Evolutionary conservation across 2,113 vertebrate species (phyloP), one percentile per base, ranked within the genome.

Genomic region (Cryptomyrus ogoouensis): DNA sequence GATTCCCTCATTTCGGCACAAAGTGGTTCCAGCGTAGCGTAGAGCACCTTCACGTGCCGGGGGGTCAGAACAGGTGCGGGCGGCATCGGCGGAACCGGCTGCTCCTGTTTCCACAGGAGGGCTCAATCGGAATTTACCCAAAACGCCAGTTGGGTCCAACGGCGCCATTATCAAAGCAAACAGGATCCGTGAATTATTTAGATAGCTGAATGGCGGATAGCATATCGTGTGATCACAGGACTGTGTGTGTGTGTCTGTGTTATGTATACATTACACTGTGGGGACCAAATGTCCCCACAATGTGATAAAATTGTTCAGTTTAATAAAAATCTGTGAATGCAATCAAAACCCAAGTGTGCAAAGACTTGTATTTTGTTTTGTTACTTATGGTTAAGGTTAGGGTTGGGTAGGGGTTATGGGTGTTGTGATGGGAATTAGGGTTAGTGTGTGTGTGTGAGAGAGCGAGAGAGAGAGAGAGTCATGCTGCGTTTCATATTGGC

Each of bases 401-500:
- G 62, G 62, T 9, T 70, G 62, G n/a, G 10, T 27, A 4, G 10
- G n/a, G 62, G n/a, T 31, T 70, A 13, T 4, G 62, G 62, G 6
- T 66, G 58, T 31, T 10, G 8, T 66, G n/a, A 31, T 13, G n/a
- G 27, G 62, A 27, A 70, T 70, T 31, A 70, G 10, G 62, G n/a
- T 31, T 70, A 12, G 17, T 58, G 87, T 58, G n/a, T 66, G 86
- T 31, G 86, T 90, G 12, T 88, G 91, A 2, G 47, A 4, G 50
- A 17, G 50, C 17, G 50, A 53, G 52, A 56, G 53, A 24, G 21
- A 62, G 56, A n/a, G 27, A 13, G n/a, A 13, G 62, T 13, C 27
- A 24, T 52, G 88, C 88, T 70, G 44, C 77, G 87, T n/a, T 88
- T 42, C 91, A 89, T 92, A 17, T 92, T 92, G 93, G 74, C 74